Base-by-base conservation (phyloP, 2,113 vertebrate genomes). In the Xenotilapia flavipinnis region DNA sequence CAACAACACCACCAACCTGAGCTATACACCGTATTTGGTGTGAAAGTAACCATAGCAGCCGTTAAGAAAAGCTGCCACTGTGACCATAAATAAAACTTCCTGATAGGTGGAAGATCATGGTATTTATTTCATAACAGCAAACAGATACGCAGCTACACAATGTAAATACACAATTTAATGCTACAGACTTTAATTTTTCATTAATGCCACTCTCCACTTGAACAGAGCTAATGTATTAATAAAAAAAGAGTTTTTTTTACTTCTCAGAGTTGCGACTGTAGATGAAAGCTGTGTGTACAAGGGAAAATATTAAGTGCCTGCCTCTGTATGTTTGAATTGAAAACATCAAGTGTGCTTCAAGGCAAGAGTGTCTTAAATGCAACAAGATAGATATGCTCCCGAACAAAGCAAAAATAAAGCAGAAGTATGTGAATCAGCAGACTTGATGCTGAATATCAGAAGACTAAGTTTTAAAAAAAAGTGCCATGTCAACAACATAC, bases 11-110 rank as follows among this genome's bases (percentile, higher is more conserved):
- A 82, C 91, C 93, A 93, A 90, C 93, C 91, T 92, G 62, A 93
- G 85, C 84, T 80, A 82, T 88, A 54, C 81, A 33, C 77, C 28
- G 53, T 89, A 88, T 89, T 85, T 92, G 90, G 93, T 94, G 93
- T 93, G 94, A 95, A 95, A 79, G 96, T 96, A 93, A 96, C 96
- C 96, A 96, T 96, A 94, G 95, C 95, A 96, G 95, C 96, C 79
- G 62, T 87, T 89, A 91, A 91, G 91, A 95, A 91, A 88, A 93
- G 84, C 89, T 93, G 87, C 90, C 90, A 93, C 83, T 90, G 55
- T 83, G 84, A 87, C 94, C 95, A 95, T 91, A 95, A 96, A 96
- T 96, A 96, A 95, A 88, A 87, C 79, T 73, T 85, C 91, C 85
- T 75, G 90, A 95, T 91, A 90, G 92, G 94, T 19, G 91, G 94